A percentile compares a stretch with the other conserved stretches of the same genome.
Conservation (phyloP, 92 coral and sea anemone species). For the Parazoanthus darwini region DNA sequence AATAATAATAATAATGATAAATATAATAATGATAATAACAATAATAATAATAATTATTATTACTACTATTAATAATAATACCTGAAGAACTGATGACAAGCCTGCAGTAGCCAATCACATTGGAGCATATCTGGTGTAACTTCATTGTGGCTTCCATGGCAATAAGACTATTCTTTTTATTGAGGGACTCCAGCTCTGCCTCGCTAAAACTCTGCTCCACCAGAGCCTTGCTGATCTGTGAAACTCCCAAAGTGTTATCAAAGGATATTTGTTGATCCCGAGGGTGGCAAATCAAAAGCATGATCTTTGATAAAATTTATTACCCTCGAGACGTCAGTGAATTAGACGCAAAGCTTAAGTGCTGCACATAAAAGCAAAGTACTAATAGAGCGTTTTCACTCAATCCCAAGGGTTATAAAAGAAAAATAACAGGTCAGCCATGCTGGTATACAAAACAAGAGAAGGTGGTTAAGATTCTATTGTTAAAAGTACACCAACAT, state of each 20-base stretch:
- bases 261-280: background rate
- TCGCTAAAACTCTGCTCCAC: conserved; percentile 71
- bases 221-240: conserved; percentile 80
- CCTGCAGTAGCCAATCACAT: conserved; percentile 86
- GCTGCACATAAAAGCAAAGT: no score
- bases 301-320: no score
- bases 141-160: conserved; percentile 85
- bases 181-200: conserved; percentile 64
- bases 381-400: no score
- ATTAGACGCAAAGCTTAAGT: no score
- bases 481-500: no score
- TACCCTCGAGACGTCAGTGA: no score
- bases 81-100: conserved; percentile 84
- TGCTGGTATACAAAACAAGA: no score
- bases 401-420: no score
- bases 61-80: background rate
- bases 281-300: background rate
- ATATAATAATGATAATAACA: no score
- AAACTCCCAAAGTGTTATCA: background rate
- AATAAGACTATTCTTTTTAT: conserved; percentile 68
- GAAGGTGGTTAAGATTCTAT: no score
- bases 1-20: background rate
- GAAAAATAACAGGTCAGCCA: no score
- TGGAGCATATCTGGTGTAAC: conserved; percentile 84
- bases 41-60: no score